phyloP scores from a whole-genome alignment of 1,140 invertebrate genomes.

The Vanessa tameamea region DNA sequence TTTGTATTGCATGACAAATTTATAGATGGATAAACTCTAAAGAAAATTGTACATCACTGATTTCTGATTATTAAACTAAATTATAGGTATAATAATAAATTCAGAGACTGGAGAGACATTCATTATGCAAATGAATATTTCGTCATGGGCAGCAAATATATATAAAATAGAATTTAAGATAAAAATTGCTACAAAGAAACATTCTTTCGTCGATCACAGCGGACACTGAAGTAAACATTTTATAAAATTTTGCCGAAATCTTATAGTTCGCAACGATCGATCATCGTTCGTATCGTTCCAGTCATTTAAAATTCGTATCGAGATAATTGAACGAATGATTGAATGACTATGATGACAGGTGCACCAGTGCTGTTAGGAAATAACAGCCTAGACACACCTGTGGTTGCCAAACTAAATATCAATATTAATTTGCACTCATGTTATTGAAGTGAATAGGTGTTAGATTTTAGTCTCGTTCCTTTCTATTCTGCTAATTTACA shows the following conservation, averaged over 20 bases:
- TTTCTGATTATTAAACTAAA: too few species aligned
- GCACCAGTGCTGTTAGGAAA: background rate
- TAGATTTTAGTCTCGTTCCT: background rate
- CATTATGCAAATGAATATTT: too few species aligned
- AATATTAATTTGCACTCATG: constrained; percentile 10
- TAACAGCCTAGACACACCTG: background rate
- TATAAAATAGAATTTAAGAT: too few species aligned
- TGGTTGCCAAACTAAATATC: background rate
- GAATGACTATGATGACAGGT: constrained; percentile 8
- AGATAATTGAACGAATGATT: constrained; percentile 10
- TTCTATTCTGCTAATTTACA: background rate
- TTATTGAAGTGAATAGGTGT: constrained; percentile 1
- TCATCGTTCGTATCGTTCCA: background rate
- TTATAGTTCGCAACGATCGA: background rate
- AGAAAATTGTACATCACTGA: too few species aligned
- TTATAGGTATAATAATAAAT: too few species aligned
- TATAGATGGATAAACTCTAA: too few species aligned
- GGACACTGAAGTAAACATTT: too few species aligned
- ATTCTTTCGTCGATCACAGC: too few species aligned
- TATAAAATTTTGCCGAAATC: background rate
- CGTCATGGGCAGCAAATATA: too few species aligned
- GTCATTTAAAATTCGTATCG: background rate
- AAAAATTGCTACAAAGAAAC: too few species aligned
- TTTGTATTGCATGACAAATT: too few species aligned
- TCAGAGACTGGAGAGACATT: too few species aligned